These are phyloP conservation scores for Drosophila obscura DNA, from an alignment of 1,140 invertebrate genomes.

Conservation along the genomic window DNA sequence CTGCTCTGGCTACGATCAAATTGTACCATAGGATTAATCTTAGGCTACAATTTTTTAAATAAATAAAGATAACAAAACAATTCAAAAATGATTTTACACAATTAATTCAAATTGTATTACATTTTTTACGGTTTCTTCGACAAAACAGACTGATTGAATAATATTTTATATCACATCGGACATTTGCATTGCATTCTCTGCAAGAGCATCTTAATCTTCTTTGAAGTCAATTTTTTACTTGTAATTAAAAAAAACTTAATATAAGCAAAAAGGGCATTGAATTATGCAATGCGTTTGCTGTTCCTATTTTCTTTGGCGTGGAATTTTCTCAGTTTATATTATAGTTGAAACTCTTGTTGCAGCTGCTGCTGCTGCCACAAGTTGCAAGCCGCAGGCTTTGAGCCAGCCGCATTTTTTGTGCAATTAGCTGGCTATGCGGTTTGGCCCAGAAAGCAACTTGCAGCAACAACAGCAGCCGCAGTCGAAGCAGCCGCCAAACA, in stretches of 20 bases:
- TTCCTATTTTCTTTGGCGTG: conserved; percentile 24
- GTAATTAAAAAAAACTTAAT: conserved; percentile 25
- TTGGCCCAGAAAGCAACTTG: conserved; percentile 76
- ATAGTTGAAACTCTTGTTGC: conserved; percentile 16
- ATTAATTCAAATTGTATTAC: too few relatives aligned
- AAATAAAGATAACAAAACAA: too few relatives aligned
- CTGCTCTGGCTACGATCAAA: too few relatives aligned
- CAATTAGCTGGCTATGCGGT: conserved; percentile 76
- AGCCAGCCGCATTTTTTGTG: conserved; percentile 72
- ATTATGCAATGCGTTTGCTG: conserved; percentile 66
- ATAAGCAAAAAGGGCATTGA: conserved; percentile 61
- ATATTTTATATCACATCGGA: too few relatives aligned
- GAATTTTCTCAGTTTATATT: conserved; percentile 46
- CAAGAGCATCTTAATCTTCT: too few relatives aligned
- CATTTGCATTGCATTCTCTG: too few relatives aligned
- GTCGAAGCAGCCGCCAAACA: conserved; percentile 28
- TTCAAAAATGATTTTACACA: too few relatives aligned
- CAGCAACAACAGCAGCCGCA: conserved; percentile 5
- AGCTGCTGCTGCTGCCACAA: conserved; percentile 36
- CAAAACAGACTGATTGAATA: too few relatives aligned
- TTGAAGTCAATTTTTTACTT: too few relatives aligned
- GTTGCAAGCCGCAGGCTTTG: conserved; percentile 26
- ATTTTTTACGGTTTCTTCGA: too few relatives aligned
- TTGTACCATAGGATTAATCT: too few relatives aligned
- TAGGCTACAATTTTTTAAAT: too few relatives aligned